Evolutionary conservation across 2,888 invertebrate species (phyloP).

Genomic region (Rhagium mordax): DNA sequence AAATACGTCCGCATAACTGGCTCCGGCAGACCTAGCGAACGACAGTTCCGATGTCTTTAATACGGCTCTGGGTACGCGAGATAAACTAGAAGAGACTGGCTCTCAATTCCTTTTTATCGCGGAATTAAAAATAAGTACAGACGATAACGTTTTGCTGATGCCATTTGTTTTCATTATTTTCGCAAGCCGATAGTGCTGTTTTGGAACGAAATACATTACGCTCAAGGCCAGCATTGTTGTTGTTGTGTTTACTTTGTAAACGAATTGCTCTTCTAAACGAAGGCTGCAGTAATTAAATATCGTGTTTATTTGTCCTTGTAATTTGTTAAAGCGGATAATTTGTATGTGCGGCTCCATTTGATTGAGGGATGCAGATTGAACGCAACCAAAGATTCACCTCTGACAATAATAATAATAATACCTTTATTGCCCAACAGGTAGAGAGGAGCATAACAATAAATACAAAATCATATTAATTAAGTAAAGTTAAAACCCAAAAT

Average conservation of each 20-base stretch:
- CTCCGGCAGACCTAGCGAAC: not conserved
- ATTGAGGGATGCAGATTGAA: no score
- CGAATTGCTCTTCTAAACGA: not conserved
- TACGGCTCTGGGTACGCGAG: not conserved
- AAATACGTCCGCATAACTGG: not conserved
- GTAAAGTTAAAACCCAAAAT: no score
- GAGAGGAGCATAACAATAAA: no score
- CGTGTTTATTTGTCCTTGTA: not conserved
- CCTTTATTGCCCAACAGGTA: no score
- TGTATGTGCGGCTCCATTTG: no score
- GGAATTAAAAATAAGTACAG: constrained; percentile 24
- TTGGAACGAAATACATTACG: not conserved
- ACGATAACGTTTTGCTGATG: constrained; percentile 2
- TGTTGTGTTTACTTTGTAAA: not conserved
- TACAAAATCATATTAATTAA: no score
- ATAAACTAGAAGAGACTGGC: constrained; percentile 3
- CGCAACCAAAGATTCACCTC: no score
- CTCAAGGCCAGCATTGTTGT: not conserved
- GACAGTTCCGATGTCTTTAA: not conserved
- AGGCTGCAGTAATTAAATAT: not conserved
- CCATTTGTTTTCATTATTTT: constrained; percentile 2
- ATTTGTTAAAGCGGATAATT: not conserved
- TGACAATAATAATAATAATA: no score
- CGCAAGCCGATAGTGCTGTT: not conserved
- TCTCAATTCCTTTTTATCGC: constrained; percentile 12